Conservation (phyloP, 2,888 invertebrate genomes). For the Yponomeuta evonymella region DNA sequence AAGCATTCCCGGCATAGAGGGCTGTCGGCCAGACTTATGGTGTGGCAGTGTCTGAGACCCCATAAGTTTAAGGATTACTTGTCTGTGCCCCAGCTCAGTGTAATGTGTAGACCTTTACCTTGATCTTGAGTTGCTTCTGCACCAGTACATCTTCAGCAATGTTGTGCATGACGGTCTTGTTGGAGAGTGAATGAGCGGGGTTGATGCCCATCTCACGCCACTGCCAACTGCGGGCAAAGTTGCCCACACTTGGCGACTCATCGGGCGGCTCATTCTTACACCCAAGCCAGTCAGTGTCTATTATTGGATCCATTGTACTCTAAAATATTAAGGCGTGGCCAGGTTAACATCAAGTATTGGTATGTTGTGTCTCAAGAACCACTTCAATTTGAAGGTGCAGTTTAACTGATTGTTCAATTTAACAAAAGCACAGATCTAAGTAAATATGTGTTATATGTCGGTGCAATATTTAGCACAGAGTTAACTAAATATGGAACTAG, state of each 20-base stretch:
- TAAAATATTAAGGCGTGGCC: neutral
- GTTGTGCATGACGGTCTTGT: constrained; percentile 74
- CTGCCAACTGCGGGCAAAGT: constrained; percentile 64
- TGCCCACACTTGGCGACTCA: constrained; percentile 51
- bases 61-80: too few species aligned
- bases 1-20: too few species aligned
- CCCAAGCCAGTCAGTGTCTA: constrained; percentile 61
- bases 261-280: constrained; percentile 59
- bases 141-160: constrained; percentile 81
- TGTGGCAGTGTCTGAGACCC: too few species aligned
- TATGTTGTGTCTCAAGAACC: neutral
- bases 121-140: constrained; percentile 76
- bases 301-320: constrained; percentile 57
- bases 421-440: neutral
- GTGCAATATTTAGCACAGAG: neutral
- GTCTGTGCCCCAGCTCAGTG: too few species aligned
- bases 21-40: too few species aligned
- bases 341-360: neutral
- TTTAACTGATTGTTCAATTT: neutral
- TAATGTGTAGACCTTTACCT: constrained; percentile 54
- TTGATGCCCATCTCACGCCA: constrained; percentile 63
- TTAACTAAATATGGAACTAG: neutral
- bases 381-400: too few species aligned
- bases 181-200: constrained; percentile 52
- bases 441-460: neutral